These are phyloP conservation scores for Clepsis dumicolana DNA, from an alignment of 2,888 invertebrate species.

Conservation along the genomic window DNA sequence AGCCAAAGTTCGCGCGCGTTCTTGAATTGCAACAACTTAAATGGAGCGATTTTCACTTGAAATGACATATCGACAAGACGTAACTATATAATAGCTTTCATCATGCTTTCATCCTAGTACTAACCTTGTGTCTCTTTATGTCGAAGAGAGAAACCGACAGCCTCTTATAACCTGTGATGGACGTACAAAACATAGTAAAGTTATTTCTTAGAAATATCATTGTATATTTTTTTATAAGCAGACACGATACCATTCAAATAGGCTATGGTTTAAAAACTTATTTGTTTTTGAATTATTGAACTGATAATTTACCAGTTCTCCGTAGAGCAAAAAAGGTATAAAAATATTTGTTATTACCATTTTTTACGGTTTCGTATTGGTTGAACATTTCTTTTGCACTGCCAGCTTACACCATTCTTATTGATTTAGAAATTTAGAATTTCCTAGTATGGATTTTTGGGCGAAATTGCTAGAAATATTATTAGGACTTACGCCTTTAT, in stretches of 20 bases:
- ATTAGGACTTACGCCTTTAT: too few relatives aligned
- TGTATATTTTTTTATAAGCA: not conserved
- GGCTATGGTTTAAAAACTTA: not conserved
- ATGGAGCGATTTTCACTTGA: not conserved
- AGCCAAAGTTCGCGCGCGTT: too few relatives aligned
- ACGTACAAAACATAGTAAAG: not conserved
- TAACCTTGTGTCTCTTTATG: not conserved
- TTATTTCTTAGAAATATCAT: not conserved
- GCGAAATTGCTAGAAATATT: not conserved
- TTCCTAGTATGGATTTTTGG: not conserved
- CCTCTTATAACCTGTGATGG: not conserved
- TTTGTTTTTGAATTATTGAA: not conserved
- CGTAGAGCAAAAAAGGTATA: not conserved
- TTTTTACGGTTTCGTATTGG: not conserved
- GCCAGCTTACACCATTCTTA: slow-evolving; percentile 7
- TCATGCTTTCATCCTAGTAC: not conserved
- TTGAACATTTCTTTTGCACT: slow-evolving; percentile 1
- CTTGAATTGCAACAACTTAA: not conserved
- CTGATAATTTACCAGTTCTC: not conserved
- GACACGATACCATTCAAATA: not conserved
- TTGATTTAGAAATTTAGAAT: not conserved
- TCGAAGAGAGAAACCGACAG: not conserved
- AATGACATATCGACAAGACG: not conserved
- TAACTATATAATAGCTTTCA: not conserved
- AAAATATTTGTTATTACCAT: not conserved